phyloP scores from a whole-genome alignment of 2,888 invertebrate species.

The Cordilura impudica region DNA sequence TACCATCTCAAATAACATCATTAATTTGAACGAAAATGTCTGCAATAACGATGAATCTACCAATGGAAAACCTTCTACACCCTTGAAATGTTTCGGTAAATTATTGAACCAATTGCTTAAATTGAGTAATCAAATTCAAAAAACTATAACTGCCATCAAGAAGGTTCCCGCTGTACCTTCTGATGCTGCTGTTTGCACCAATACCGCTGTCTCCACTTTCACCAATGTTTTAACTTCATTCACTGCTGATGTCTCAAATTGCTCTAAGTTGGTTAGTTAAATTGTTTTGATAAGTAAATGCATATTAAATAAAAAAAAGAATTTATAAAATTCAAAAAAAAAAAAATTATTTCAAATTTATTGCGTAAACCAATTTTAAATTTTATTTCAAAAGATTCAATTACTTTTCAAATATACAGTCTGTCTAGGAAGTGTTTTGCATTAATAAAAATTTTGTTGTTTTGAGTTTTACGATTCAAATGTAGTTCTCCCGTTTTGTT shows the following conservation, averaged over 20 bases:
- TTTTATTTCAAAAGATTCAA: too few relatives aligned
- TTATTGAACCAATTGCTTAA: conserved; percentile 52
- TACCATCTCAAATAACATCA: conserved; percentile 62
- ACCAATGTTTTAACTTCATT: conserved; percentile 41
- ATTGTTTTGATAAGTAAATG: neutral
- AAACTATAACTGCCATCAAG: conserved; percentile 58
- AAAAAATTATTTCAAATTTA: too few relatives aligned
- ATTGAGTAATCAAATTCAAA: conserved; percentile 62
- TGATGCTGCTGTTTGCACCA: conserved; percentile 34
- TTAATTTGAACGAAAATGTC: conserved; percentile 63
- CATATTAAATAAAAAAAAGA: neutral
- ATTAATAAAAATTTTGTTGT: too few relatives aligned
- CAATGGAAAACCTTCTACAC: conserved; percentile 39
- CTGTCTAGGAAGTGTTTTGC: too few relatives aligned
- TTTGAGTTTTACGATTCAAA: too few relatives aligned
- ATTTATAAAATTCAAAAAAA: too few relatives aligned
- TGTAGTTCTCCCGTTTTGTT: too few relatives aligned
- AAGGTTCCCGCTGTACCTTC: conserved; percentile 65
- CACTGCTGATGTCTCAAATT: conserved; percentile 31
- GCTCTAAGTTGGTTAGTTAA: conserved; percentile 51
- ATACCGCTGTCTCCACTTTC: conserved; percentile 19
- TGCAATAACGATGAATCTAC: conserved; percentile 62
- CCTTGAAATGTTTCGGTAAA: conserved; percentile 61
- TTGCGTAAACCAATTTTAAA: too few relatives aligned
- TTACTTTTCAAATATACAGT: too few relatives aligned